Conservation (phyloP, 2,888 invertebrate species). For the Axea sp. region DNA sequence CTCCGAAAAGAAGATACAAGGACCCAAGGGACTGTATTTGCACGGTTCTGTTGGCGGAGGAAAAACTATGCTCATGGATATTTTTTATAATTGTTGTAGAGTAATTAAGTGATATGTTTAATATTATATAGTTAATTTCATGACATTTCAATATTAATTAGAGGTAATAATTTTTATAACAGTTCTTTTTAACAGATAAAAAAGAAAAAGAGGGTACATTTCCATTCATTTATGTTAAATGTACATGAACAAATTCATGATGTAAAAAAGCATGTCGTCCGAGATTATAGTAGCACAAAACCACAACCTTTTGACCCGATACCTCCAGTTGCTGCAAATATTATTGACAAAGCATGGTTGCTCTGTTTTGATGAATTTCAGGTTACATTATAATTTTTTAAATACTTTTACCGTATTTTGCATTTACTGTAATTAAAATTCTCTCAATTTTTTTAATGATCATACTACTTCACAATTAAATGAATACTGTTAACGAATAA, state of each 20-base stretch:
- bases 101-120: conserved; percentile 70
- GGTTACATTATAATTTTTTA: no score
- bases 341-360: conserved; percentile 92
- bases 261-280: conserved; percentile 84
- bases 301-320: conserved; percentile 94
- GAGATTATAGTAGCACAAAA: conserved; percentile 81
- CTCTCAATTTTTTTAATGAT: no score
- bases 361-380: conserved; percentile 99
- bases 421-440: no score
- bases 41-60: conserved; percentile 96
- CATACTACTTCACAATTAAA: no score
- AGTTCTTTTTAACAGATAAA: conserved; percentile 82
- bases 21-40: conserved; percentile 91
- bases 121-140: no score
- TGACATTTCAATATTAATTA: no score
- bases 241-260: conserved; percentile 95
- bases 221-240: conserved; percentile 98
- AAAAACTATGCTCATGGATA: conserved; percentile 99
- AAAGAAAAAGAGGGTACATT: conserved; percentile 92
- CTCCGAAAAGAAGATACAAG: conserved; percentile 77
- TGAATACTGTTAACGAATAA: no score
- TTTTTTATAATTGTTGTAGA: conserved; percentile 91
- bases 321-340: conserved; percentile 93
- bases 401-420: no score
- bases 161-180: no score